Percentiles rank a stretch among this genome's conserved stretches.
Evolutionary conservation across 2,797 vertebrate species (phyloP).

Genomic region (Cebuella pygmaea): DNA sequence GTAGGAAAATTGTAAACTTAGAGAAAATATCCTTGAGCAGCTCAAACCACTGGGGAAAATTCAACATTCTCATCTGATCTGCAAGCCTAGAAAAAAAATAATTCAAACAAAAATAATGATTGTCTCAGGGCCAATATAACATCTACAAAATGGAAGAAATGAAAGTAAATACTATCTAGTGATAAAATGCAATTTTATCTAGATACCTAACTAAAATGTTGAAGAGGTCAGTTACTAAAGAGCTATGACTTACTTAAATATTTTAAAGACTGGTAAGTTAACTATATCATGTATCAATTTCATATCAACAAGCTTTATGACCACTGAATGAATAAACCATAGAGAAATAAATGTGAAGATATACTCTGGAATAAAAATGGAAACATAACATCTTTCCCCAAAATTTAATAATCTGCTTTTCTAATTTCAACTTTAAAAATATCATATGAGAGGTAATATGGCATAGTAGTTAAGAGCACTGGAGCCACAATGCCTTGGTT

Average conservation of each 20-base stretch:
- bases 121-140: conserved; percentile 25
- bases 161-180: background rate
- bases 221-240: conserved; percentile 8
- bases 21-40: conserved; percentile 93
- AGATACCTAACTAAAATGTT: conserved; percentile 14
- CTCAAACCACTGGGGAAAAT: conserved; percentile 92
- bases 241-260: conserved; percentile 29
- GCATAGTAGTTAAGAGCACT: background rate
- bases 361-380: conserved; percentile 33
- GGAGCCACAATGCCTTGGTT: background rate
- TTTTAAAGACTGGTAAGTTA: conserved; percentile 10
- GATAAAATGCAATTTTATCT: conserved; percentile 33
- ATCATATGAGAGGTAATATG: background rate
- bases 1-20: conserved; percentile 94
- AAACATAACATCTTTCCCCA: conserved; percentile 13
- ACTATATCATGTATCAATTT: background rate
- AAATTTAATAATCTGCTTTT: conserved; percentile 36
- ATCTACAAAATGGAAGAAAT: conserved; percentile 6
- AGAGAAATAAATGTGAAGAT: conserved; percentile 48
- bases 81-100: conserved; percentile 88
- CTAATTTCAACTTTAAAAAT: conserved; percentile 28
- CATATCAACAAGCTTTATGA: background rate
- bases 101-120: conserved; percentile 52
- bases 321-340: background rate
- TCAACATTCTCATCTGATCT: conserved; percentile 95